Evolutionary conservation across 2,888 invertebrate genomes (phyloP), one percentile per base, ranked within the genome.

Genomic region (Perizoma affinitatum): DNA sequence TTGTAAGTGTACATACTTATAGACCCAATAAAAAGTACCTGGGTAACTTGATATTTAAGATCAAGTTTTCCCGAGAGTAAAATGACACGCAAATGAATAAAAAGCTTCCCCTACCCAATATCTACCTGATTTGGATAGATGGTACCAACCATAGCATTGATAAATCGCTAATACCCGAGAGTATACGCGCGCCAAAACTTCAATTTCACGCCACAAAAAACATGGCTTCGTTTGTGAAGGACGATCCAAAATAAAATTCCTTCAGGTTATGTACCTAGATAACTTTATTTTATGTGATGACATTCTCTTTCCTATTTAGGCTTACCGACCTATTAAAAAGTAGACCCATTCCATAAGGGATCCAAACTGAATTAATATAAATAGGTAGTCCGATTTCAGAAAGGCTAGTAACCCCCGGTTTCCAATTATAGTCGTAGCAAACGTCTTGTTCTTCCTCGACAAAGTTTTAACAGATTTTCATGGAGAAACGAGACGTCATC

Each of bases 151-250:
- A 34, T 35, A 59, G 53, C 53, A 53, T 52, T 64, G 59, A 70
- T 65, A 60, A 63, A 70, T 66, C 59, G 60, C 61, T 72, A 72
- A 75, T 74, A 70, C 69, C 65, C 63, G 56, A 58, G 62, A 71
- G 70, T 70, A 65, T 65, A 63, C 68, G 52, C 61, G 56, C 54
- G 63, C 58, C 61, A 71, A 68, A 70, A 70, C 69, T 75, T 72
- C 71, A 76, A 79, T 78, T 76, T 78, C 75, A 78, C 76, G 76
- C 67, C 66, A 67, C 65, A 66, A 64, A 67, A 69, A 71, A 68
- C 72, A 69, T 55, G 63, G 56, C 61, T 66, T 58, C 59, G 54
- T 58, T 62, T 58, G 58, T 62, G 62, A 63, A 67, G 62, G 54
- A 53, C 55, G 57, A 54, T 48, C 58, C 57, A 60, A 66, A 65